Evolutionary conservation across 2,797 vertebrate genomes (phyloP).

Genomic region (Sebastes cheni): DNA sequence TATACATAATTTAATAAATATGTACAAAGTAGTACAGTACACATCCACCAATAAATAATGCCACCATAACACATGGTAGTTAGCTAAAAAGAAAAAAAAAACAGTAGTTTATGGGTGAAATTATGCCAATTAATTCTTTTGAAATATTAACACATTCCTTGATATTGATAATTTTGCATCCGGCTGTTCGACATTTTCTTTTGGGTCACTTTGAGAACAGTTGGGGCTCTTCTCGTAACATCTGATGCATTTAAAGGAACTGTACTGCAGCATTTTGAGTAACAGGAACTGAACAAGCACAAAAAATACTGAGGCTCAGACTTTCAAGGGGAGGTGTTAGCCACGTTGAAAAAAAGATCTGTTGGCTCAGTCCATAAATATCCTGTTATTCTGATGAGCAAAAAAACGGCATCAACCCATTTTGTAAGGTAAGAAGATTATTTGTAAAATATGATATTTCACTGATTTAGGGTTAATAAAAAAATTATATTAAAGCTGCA

Average conservation of each 20-base stretch:
- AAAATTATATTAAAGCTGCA: not conserved
- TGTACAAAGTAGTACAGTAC: not conserved
- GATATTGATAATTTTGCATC: not conserved
- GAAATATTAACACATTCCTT: not conserved
- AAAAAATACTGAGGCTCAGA: not conserved
- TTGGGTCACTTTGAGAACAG: not conserved
- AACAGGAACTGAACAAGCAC: not conserved
- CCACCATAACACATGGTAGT: not conserved
- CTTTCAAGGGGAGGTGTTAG: constrained; percentile 10
- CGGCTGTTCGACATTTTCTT: not conserved
- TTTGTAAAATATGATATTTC: not conserved
- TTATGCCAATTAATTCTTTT: not conserved
- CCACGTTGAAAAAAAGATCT: not conserved
- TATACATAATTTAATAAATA: not conserved
- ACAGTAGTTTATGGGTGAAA: not conserved
- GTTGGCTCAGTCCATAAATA: not conserved
- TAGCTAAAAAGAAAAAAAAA: not conserved
- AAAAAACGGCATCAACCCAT: not conserved
- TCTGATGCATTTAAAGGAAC: not conserved
- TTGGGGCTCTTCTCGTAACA: not conserved
- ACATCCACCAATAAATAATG: not conserved
- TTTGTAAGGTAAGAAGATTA: constrained; percentile 20
- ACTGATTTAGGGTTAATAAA: not conserved
- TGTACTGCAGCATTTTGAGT: not conserved
- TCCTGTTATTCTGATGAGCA: not conserved